phyloP scores from a whole-genome alignment of 1,140 invertebrate species.

The Agrypnia vestita region DNA sequence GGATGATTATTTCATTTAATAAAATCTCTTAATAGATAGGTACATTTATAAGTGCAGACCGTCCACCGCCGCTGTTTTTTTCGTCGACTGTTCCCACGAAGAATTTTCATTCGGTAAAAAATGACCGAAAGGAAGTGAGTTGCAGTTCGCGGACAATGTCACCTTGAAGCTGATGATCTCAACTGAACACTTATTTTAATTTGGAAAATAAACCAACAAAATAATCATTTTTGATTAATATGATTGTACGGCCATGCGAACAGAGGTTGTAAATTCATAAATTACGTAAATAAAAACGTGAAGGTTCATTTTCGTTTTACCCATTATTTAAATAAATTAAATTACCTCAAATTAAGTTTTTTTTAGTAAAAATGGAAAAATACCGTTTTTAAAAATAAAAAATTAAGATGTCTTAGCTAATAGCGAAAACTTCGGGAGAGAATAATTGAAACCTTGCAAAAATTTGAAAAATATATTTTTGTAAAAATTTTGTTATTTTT shows the following conservation, averaged over 20 bases:
- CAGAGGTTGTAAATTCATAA: slow-evolving; percentile 15
- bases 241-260: slow-evolving; percentile 13
- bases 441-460: too few relatives aligned
- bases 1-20: too few relatives aligned
- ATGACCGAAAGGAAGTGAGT: slow-evolving; percentile 44
- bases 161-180: slow-evolving; percentile 43
- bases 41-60: too few relatives aligned
- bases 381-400: too few relatives aligned
- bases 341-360: not conserved
- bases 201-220: slow-evolving; percentile 42
- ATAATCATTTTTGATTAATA: slow-evolving; percentile 42
- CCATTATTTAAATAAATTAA: too few relatives aligned
- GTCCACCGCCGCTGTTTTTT: not conserved
- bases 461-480: too few relatives aligned
- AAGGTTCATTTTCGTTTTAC: too few relatives aligned
- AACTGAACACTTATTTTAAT: slow-evolving; percentile 41
- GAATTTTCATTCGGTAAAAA: slow-evolving; percentile 41
- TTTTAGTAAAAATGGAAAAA: not conserved
- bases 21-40: too few relatives aligned
- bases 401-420: too few relatives aligned
- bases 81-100: slow-evolving; percentile 30
- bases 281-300: too few relatives aligned
- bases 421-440: too few relatives aligned
- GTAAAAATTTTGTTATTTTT: too few relatives aligned
- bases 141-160: slow-evolving; percentile 35